Evolutionary conservation across 1,140 invertebrate species (phyloP), one percentile per base, ranked within the genome.

Genomic region (Drosophila mayri): DNA sequence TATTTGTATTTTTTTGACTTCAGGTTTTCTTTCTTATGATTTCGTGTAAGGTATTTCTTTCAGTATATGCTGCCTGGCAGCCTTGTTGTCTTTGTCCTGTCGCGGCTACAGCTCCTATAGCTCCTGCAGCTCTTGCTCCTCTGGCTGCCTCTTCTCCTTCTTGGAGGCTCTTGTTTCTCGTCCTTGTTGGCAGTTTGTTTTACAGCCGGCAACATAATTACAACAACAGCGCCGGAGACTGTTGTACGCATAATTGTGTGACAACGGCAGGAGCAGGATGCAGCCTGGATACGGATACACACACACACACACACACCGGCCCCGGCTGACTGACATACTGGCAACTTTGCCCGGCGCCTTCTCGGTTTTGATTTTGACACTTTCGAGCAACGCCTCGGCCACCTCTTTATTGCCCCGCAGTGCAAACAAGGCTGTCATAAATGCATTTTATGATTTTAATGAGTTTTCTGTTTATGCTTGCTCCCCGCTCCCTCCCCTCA

Each of bases 361-460:
- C 84, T 88, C 79, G 81, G 80, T 77, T 88, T 90, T 84, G 85
- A 88, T 88, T 88, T 90, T 88, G 84, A 88, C 84, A 88, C 84
- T 88, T 88, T 88, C 72, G 40, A 84, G 59, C 76, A 79, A 73
- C 76, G 65, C 81, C 62, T 79, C 59, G 67, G 43, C 76, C 65
- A 43, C 57, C 41, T 18, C 52, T 38, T 90, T 88, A 88, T 88
- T 88, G 84, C 84, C 84, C 71, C 63, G 65, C 70, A 73, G 76
- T 83, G 67, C 80, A 88, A 90, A 90, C 84, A 87, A 70, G 76
- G 59, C 85, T 90, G 84, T 84, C 84, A 88, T 84, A 88, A 88
- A 88, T 88, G 84, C 84, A 84, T 88, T 88, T 88, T 88, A 88
- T 90, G 85, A 90, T 88, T 88, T 90, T 88, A 88, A 88, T 88